These are phyloP conservation scores for Nyctereutes procyonoides DNA, from an alignment of 2,113 vertebrate species.

Conservation along the genomic window DNA sequence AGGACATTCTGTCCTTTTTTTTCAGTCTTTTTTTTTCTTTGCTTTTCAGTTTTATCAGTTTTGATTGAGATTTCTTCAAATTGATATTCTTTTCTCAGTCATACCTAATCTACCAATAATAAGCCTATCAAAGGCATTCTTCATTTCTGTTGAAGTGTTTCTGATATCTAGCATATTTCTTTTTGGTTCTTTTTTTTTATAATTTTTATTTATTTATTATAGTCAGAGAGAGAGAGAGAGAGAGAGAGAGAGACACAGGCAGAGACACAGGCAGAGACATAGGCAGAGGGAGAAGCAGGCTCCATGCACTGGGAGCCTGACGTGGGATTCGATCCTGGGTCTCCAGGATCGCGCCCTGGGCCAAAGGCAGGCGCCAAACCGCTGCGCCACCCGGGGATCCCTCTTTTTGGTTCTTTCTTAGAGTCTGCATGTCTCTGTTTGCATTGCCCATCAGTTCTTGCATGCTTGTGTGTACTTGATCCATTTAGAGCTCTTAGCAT, in stretches of 20 bases:
- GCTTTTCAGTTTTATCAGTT: not conserved
- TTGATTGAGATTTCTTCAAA: not conserved
- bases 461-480: not conserved
- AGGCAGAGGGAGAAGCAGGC: too few relatives aligned
- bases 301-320: too few relatives aligned
- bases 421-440: not conserved
- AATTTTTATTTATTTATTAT: too few relatives aligned
- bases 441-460: not conserved
- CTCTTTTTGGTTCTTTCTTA: constrained; percentile 10
- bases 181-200: constrained; percentile 20
- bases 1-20: not conserved
- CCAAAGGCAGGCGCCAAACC: too few relatives aligned
- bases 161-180: not conserved
- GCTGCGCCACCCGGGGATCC: too few relatives aligned
- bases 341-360: too few relatives aligned
- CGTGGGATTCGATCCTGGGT: too few relatives aligned
- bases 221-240: too few relatives aligned
- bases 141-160: not conserved
- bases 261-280: too few relatives aligned
- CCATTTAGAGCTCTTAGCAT: not conserved
- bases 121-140: not conserved
- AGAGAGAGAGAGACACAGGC: too few relatives aligned
- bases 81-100: not conserved
- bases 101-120: not conserved
- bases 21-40: not conserved